Evolutionary conservation across 2,797 vertebrate genomes (phyloP).

Genomic region (Sebastes nivosus): DNA sequence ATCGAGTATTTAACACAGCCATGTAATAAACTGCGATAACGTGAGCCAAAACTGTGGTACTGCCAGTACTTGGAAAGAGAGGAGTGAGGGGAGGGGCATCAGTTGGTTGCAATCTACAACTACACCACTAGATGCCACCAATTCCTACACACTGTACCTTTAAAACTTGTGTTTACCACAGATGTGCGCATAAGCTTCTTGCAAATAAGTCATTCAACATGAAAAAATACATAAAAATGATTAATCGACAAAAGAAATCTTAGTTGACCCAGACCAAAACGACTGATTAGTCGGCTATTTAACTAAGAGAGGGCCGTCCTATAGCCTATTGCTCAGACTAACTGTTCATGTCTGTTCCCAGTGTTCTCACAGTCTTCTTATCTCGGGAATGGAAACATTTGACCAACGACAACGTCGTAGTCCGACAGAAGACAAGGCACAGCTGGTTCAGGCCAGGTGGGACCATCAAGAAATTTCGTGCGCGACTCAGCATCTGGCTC

Average conservation of each 20-base stretch:
- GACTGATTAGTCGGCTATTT: too few species aligned
- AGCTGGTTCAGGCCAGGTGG: constrained; percentile 92
- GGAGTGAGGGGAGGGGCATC: fast-evolving
- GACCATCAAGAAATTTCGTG: constrained; percentile 93
- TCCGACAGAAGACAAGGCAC: constrained; percentile 89
- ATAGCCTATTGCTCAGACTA: background rate
- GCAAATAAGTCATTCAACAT: too few species aligned
- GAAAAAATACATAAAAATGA: too few species aligned
- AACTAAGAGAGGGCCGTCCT: background rate
- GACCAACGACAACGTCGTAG: constrained; percentile 88
- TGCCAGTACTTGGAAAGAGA: too few species aligned
- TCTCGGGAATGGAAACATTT: constrained; percentile 93
- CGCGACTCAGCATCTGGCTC: constrained; percentile 92
- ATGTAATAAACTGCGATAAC: fast-evolving
- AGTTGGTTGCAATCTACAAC: too few species aligned
- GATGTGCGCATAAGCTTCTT: too few species aligned
- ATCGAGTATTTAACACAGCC: too few species aligned
- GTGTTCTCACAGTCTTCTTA: constrained; percentile 92
- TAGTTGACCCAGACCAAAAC: too few species aligned
- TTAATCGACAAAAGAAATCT: fast-evolving
- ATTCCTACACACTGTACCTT: too few species aligned
- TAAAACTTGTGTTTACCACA: too few species aligned
- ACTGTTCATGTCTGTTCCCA: constrained; percentile 55
- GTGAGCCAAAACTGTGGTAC: too few species aligned
- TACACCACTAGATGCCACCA: too few species aligned